Percentiles rank a stretch among this genome's conserved stretches.
Evolutionary conservation across 2,797 vertebrate genomes (phyloP).

Genomic region (Sebastes minor): DNA sequence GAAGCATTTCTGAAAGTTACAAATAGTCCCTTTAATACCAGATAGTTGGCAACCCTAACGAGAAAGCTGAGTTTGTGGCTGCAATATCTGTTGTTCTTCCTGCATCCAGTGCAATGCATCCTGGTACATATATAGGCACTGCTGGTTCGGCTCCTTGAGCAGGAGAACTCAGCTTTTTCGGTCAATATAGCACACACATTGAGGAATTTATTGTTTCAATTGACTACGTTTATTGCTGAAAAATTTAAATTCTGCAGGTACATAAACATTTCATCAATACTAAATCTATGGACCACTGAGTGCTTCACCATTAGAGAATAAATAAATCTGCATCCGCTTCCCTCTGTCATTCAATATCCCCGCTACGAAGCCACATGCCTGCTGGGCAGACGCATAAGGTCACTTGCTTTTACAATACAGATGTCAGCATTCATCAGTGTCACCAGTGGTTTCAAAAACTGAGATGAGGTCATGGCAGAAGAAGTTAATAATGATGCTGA

Average conservation of each 20-base stretch:
- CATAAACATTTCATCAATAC: slow-evolving; percentile 22
- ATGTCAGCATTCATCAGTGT: slow-evolving; percentile 47
- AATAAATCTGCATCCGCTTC: slow-evolving; percentile 4
- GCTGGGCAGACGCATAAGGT: slow-evolving; percentile 36
- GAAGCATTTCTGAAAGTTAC: too few species aligned
- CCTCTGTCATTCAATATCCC: slow-evolving; percentile 13
- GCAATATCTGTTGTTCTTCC: not conserved
- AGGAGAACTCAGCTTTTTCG: not conserved
- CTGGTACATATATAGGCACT: not conserved
- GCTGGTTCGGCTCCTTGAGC: not conserved
- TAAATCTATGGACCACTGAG: slow-evolving; percentile 3
- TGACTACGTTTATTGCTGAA: not conserved
- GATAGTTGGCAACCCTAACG: too few species aligned
- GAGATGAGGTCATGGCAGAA: slow-evolving; percentile 9
- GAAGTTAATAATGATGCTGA: slow-evolving; percentile 8
- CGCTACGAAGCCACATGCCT: slow-evolving; percentile 2
- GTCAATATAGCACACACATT: not conserved
- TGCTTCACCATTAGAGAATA: slow-evolving; percentile 4
- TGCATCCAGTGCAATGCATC: not conserved
- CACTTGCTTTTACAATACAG: slow-evolving; percentile 41
- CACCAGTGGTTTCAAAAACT: slow-evolving; percentile 13
- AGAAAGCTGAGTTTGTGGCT: not conserved
- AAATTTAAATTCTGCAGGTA: not conserved
- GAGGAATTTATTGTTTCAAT: not conserved
- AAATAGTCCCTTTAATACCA: too few species aligned